These are phyloP conservation scores for Acanthopleura granulata DNA, from an alignment of 2,888 invertebrate species.

Conservation along the genomic window DNA sequence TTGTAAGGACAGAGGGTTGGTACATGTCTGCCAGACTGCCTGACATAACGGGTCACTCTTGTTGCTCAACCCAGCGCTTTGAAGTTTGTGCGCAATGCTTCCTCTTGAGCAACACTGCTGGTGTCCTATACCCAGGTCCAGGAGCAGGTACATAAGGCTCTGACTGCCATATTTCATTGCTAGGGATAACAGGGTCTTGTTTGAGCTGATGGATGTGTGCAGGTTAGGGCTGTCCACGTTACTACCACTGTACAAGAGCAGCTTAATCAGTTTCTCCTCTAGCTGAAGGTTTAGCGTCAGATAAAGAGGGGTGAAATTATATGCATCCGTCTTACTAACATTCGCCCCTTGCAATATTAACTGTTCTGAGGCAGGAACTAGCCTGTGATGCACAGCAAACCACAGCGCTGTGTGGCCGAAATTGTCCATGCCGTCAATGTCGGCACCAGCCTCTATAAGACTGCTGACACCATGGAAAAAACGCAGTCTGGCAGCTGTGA, in stretches of 20 bases:
- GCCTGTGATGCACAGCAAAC: constrained; percentile 55
- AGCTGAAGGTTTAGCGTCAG: constrained; percentile 32
- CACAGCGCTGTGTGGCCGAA: constrained; percentile 59
- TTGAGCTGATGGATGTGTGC: background rate
- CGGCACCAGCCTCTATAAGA: constrained; percentile 60
- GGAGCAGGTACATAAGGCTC: background rate
- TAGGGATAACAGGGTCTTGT: constrained; percentile 11
- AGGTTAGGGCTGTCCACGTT: background rate
- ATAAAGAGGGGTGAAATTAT: constrained; percentile 62
- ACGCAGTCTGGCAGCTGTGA: constrained; percentile 68
- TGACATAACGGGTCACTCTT: background rate
- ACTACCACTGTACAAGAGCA: constrained; percentile 36
- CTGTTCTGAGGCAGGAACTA: constrained; percentile 57
- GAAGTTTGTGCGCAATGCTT: background rate
- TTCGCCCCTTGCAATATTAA: constrained; percentile 59
- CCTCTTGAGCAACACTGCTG: background rate
- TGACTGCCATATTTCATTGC: constrained; percentile 16
- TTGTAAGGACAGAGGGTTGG: background rate
- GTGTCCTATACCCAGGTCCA: constrained; percentile 8
- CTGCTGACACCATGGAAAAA: constrained; percentile 60
- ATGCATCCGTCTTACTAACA: constrained; percentile 63
- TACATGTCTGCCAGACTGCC: constrained; percentile 2
- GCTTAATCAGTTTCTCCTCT: constrained; percentile 29
- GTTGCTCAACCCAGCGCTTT: background rate
- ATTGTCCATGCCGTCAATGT: constrained; percentile 60